phyloP scores from a whole-genome alignment of 2,888 invertebrate genomes.

The Bellardia bayeri region DNA sequence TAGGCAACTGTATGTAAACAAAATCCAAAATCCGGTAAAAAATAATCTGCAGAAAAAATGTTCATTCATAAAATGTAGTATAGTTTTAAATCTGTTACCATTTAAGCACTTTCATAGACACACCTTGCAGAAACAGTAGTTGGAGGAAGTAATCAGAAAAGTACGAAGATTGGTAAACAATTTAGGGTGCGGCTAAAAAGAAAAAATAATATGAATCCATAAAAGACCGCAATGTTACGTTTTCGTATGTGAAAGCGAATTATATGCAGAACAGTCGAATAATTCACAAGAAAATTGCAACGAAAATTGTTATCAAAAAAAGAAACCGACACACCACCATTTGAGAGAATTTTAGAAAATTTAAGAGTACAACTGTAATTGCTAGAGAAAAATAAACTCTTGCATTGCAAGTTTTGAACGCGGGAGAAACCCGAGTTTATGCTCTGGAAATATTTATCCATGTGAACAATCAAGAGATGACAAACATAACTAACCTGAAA shows the following conservation, averaged over 20 bases:
- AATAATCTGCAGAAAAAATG: constrained; percentile 27
- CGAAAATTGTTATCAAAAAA: not conserved
- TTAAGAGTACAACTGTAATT: constrained; percentile 48
- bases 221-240: constrained; percentile 22
- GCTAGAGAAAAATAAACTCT: constrained; percentile 3
- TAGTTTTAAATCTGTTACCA: not conserved
- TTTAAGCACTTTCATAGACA: constrained; percentile 25
- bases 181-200: constrained; percentile 69
- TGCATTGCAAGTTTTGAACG: not conserved
- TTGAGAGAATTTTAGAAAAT: constrained; percentile 5
- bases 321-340: constrained; percentile 10
- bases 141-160: constrained; percentile 55
- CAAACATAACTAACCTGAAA: constrained; percentile 71
- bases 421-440: not conserved
- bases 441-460: constrained; percentile 11
- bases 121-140: constrained; percentile 73
- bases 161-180: constrained; percentile 44
- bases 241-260: constrained; percentile 29
- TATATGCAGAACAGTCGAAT: not conserved
- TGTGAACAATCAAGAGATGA: constrained; percentile 6
- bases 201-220: constrained; percentile 13
- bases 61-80: constrained; percentile 63
- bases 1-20: not conserved
- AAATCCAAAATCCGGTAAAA: not conserved
- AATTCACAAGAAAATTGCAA: constrained; percentile 49